A percentile compares a stretch with the other conserved stretches of the same genome.
phyloP scores from a whole-genome alignment of 2,113 vertebrate genomes.

The Cinclus mexicanus region DNA sequence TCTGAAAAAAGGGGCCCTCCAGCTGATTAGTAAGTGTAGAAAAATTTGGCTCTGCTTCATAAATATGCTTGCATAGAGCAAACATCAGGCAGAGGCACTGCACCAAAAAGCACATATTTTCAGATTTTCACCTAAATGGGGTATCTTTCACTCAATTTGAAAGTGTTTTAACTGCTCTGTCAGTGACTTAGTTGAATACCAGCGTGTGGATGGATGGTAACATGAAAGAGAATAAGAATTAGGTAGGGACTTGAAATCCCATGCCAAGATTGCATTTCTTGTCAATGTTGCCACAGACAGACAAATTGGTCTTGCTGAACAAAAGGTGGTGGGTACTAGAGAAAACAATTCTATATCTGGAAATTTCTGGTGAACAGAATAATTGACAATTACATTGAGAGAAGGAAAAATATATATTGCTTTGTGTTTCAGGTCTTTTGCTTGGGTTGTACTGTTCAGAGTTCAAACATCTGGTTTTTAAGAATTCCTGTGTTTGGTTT shows the following conservation, averaged over 20 bases:
- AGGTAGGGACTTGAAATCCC: background rate
- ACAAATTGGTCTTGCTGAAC: conserved; percentile 42
- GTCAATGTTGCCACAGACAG: background rate
- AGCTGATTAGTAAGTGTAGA: background rate
- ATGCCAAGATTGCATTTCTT: background rate
- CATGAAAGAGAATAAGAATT: background rate
- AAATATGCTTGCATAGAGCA: background rate
- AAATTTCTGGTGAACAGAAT: conserved; percentile 52
- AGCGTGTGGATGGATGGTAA: background rate
- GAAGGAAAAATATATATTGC: background rate
- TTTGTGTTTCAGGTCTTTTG: background rate
- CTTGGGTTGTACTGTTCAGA: background rate
- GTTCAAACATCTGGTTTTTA: background rate
- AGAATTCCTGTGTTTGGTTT: background rate
- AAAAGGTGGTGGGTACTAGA: conserved; percentile 48
- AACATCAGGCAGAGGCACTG: background rate
- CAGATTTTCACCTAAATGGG: background rate
- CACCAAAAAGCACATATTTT: background rate
- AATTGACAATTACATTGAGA: background rate
- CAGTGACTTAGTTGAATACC: background rate
- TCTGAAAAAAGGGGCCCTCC: background rate
- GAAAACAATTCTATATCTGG: conserved; percentile 65
- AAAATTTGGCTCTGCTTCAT: background rate
- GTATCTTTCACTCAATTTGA: background rate
- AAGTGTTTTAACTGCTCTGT: background rate